These are phyloP conservation scores for Bufo bufo DNA, from an alignment of 2,113 vertebrate species.

Conservation along the genomic window DNA sequence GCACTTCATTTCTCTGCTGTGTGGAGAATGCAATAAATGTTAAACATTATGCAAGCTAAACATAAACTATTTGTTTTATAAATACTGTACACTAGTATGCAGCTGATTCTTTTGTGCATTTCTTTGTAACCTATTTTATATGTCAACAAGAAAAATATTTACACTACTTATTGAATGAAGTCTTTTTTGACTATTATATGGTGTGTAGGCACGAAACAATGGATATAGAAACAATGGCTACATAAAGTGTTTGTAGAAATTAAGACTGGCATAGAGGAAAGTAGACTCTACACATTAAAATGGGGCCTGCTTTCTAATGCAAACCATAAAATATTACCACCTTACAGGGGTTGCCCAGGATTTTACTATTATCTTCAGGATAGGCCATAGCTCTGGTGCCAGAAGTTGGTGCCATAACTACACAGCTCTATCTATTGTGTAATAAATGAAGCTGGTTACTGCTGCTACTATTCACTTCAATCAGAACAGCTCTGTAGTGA, in stretches of 20 bases:
- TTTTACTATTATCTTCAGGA: too few relatives aligned
- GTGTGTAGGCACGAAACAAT: neutral
- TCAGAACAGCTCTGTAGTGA: too few relatives aligned
- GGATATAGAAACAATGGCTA: neutral
- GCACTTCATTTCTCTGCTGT: conserved; percentile 90
- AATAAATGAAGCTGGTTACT: too few relatives aligned
- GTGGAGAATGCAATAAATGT: conserved; percentile 85
- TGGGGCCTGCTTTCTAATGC: too few relatives aligned
- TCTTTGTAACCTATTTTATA: conserved; percentile 87
- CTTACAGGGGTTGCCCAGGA: too few relatives aligned
- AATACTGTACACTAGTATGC: conserved; percentile 74
- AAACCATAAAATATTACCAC: too few relatives aligned
- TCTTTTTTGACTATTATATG: conserved; percentile 60
- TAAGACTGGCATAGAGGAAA: neutral
- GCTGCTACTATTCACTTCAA: too few relatives aligned
- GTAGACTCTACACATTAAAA: too few relatives aligned
- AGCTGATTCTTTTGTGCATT: conserved; percentile 74
- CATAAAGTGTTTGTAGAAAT: neutral
- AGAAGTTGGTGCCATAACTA: too few relatives aligned
- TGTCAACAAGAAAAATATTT: conserved; percentile 79
- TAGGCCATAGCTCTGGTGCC: too few relatives aligned
- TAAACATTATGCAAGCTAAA: conserved; percentile 82
- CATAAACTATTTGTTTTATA: conserved; percentile 83
- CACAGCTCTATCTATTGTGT: too few relatives aligned
- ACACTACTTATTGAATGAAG: conserved; percentile 84